Conservation (phyloP, 1,140 invertebrate genomes). For the Monochamus saltuarius region DNA sequence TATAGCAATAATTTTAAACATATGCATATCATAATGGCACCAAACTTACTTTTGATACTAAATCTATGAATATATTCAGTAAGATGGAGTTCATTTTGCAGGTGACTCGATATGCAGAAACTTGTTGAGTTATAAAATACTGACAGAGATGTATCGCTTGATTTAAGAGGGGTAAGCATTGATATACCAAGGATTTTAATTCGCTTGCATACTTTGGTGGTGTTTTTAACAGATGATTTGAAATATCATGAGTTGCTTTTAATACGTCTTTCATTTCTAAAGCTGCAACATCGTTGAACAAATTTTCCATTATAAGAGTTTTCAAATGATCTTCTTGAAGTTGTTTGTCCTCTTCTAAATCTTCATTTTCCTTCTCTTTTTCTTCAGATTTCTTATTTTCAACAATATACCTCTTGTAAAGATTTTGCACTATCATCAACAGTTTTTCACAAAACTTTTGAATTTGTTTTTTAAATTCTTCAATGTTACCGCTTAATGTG, state of each 20-base stretch:
- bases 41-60: conserved; percentile 70
- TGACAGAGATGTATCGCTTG: conserved; percentile 75
- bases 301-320: conserved; percentile 60
- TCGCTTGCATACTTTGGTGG: conserved; percentile 16
- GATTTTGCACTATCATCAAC: conserved; percentile 66
- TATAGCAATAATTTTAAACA: conserved; percentile 1
- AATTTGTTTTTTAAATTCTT: conserved; percentile 51
- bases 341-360: conserved; percentile 50
- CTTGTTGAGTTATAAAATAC: conserved; percentile 75
- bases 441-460: conserved; percentile 62
- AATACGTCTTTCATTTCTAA: conserved; percentile 56
- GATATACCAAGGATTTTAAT: conserved; percentile 36
- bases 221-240: conserved; percentile 19
- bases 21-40: neutral
- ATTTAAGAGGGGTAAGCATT: conserved; percentile 69
- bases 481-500: conserved; percentile 34
- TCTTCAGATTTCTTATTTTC: conserved; percentile 18
- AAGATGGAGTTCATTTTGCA: conserved; percentile 84
- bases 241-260: conserved; percentile 25
- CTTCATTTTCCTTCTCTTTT: conserved; percentile 21
- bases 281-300: conserved; percentile 59
- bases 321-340: conserved; percentile 66
- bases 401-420: conserved; percentile 64
- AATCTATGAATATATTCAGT: conserved; percentile 80
- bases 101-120: conserved; percentile 72